These are phyloP conservation scores for Drosophila cyrtoloma DNA, from an alignment of 2,888 invertebrate species.

Conservation along the genomic window DNA sequence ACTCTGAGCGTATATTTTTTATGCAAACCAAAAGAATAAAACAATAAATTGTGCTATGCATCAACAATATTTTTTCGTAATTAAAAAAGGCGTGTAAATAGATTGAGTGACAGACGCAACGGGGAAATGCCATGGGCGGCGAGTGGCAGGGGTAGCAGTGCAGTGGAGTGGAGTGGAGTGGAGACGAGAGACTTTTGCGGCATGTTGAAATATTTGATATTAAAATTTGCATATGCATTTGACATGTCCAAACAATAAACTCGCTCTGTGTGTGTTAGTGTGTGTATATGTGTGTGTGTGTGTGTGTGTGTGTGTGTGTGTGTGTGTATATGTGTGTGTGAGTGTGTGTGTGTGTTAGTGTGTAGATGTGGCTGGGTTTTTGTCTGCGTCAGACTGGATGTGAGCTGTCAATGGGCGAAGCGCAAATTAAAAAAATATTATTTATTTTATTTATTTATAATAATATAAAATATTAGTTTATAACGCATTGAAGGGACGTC, in stretches of 20 bases:
- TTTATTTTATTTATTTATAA: neutral
- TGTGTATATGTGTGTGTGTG: neutral
- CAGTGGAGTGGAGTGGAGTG: rapidly evolving
- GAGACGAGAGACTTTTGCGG: neutral
- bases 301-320: neutral
- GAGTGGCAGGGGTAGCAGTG: neutral
- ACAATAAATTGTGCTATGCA: constrained; percentile 3
- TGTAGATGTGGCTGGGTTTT: neutral
- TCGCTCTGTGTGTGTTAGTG: neutral
- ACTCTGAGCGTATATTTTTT: neutral
- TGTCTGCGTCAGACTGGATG: neutral
- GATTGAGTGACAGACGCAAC: constrained; percentile 34
- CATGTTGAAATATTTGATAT: constrained; percentile 47
- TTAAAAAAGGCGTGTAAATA: constrained; percentile 63
- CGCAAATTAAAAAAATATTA: neutral
- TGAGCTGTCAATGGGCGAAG: constrained; percentile 11
- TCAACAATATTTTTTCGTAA: constrained; percentile 46
- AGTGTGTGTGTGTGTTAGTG: neutral
- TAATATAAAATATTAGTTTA: neutral
- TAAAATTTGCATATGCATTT: constrained; percentile 59
- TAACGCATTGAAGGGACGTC: neutral
- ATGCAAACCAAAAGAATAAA: constrained; percentile 12
- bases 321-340: neutral
- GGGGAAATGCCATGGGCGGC: neutral
- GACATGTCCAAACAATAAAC: constrained; percentile 51